Evolutionary conservation across 2,888 invertebrate species (phyloP).

Genomic region (Drosophila koepferae): DNA sequence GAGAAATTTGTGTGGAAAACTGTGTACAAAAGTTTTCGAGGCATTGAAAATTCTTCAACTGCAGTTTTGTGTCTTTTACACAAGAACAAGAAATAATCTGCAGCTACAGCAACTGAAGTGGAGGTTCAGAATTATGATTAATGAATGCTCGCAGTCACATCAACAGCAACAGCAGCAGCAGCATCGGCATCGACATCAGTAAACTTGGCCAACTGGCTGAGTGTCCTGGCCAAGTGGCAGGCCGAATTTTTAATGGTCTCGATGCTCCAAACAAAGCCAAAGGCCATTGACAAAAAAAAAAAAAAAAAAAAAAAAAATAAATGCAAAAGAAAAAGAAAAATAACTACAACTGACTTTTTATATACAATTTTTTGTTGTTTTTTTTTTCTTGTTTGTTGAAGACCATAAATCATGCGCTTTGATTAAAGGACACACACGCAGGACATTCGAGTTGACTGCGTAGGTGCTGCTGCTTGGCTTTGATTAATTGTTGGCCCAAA

Average conservation of each 20-base stretch:
- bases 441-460: constrained; percentile 30
- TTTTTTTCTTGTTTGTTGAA: constrained; percentile 18
- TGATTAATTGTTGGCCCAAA: constrained; percentile 69
- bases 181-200: constrained; percentile 3
- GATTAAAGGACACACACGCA: constrained; percentile 65
- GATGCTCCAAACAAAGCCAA: constrained; percentile 68
- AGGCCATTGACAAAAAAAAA: constrained; percentile 63
- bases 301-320: constrained; percentile 25
- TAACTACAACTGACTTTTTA: constrained; percentile 42
- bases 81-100: constrained; percentile 64
- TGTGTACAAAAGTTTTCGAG: constrained; percentile 52
- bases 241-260: constrained; percentile 70
- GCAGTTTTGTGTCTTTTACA: constrained; percentile 57
- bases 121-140: constrained; percentile 70
- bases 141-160: constrained; percentile 52
- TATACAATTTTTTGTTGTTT: constrained; percentile 36
- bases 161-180: constrained; percentile 17
- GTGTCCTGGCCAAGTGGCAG: constrained; percentile 66
- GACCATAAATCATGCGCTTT: constrained; percentile 69
- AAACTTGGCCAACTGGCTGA: constrained; percentile 63
- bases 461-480: constrained; percentile 54
- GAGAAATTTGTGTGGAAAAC: constrained; percentile 28
- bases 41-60: constrained; percentile 72
- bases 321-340: constrained; percentile 30
- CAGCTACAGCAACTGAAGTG: constrained; percentile 52